Evolutionary conservation across 2,113 vertebrate species (phyloP), one percentile per base, ranked within the genome.

Genomic region (Rhineura floridana): DNA sequence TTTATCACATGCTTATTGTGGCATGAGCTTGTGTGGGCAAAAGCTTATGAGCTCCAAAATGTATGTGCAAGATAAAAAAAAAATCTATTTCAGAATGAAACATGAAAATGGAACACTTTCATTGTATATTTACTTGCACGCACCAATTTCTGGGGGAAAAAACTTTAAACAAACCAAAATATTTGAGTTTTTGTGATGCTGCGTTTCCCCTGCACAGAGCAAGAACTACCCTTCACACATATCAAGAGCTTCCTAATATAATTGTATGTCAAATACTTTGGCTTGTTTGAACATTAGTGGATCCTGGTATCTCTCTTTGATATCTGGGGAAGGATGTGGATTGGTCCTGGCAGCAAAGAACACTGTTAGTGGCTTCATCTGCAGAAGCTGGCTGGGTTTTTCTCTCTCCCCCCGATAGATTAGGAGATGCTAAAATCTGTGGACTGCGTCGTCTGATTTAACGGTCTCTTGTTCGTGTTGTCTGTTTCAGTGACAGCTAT

Each of bases 401-500:
- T 46, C n/a, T 59, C 1, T 52, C 21, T 59, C 55, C 17, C 55
- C 52, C 55, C 55, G 75, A 6, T 50, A 65, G 69, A 17, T 88
- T 48, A 73, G 23, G 15, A 63, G 12, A 82, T 39, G 70, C 69
- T 83, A 15, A 46, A 48, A 48, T 39, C 33, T 83, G 44, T 50
- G 59, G 39, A 65, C 63, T 50, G 36, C 48, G 44, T 39, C 39
- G 2, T 75, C 42, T 72, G 69, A 63, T 63, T 36, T 83, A 76
- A 77, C 48, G 13, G 25, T 42, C 67, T 72, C 65, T 52, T 67
- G 9, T 76, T 77, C 25, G 77, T 76, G 69, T 87, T 62, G 44
- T 82, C 87, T 75, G 44, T 96, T 96, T 84, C 97, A 99, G 99
- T 98, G 99, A 99, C 98, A 99, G 98, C 98, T 99, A 99, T 97